Evolutionary conservation across 2,113 vertebrate genomes (phyloP).

Genomic region (Oriolus oriolus): DNA sequence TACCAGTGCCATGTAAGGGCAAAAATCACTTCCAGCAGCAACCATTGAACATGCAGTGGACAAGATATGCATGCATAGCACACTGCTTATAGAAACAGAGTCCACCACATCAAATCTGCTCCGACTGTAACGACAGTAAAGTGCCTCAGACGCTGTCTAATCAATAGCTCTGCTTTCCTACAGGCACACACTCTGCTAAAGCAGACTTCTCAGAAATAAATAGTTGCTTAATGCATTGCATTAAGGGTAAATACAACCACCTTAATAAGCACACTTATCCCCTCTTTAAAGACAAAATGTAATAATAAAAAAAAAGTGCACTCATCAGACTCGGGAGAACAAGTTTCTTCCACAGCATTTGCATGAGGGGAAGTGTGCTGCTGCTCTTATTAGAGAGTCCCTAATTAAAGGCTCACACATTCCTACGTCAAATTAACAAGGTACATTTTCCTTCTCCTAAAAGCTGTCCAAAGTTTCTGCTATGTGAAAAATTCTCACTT

Average conservation of each 20-base stretch:
- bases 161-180: constrained; percentile 23
- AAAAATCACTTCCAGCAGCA: not conserved
- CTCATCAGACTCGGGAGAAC: not conserved
- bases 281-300: constrained; percentile 24
- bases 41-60: not conserved
- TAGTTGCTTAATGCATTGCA: constrained; percentile 19
- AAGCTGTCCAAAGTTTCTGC: not conserved
- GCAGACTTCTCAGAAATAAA: constrained; percentile 20
- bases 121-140: not conserved
- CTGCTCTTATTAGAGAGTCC: not conserved
- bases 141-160: not conserved
- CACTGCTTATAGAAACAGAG: not conserved
- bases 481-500: not conserved
- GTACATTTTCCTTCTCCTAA: not conserved
- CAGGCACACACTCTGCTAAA: not conserved
- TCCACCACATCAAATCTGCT: not conserved
- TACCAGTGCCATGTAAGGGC: not conserved
- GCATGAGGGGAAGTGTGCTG: not conserved
- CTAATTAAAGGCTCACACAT: constrained; percentile 27
- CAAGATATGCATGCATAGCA: not conserved
- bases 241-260: constrained; percentile 18
- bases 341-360: constrained; percentile 5
- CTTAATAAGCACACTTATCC: constrained; percentile 19
- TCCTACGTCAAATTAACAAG: not conserved
- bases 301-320: not conserved